Evolutionary conservation across 2,113 vertebrate species (phyloP).

Genomic region (Heterotilapia buettikoferi): DNA sequence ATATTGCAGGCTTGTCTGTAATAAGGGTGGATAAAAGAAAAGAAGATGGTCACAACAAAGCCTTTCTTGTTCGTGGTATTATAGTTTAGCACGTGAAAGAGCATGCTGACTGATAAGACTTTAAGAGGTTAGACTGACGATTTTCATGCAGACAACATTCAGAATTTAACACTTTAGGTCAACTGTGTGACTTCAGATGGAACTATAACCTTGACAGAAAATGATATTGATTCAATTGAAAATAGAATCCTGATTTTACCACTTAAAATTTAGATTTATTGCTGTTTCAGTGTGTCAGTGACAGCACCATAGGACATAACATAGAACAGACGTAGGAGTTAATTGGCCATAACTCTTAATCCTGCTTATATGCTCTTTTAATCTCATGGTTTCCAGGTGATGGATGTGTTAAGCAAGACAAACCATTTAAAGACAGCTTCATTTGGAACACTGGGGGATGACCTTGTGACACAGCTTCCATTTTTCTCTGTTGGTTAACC

Average conservation of each 20-base stretch:
- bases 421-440: background rate
- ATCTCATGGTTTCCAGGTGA: slow-evolving; percentile 14
- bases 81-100: background rate
- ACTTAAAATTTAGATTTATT: background rate
- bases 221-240: background rate
- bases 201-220: background rate
- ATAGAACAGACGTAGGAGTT: background rate
- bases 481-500: background rate
- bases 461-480: slow-evolving; percentile 25
- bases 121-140: background rate
- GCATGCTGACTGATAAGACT: background rate
- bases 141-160: background rate
- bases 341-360: slow-evolving; percentile 5
- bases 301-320: background rate
- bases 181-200: background rate
- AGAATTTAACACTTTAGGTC: background rate
- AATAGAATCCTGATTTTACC: background rate
- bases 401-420: background rate
- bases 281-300: background rate
- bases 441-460: background rate
- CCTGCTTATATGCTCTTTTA: background rate
- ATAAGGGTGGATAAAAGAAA: background rate
- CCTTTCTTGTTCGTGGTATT: slow-evolving; percentile 19
- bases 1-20: background rate
- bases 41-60: slow-evolving; percentile 14